Evolutionary conservation across 2,888 invertebrate species (phyloP), one percentile per base, ranked within the genome.

Genomic region (Ormyrus pomaceus): DNA sequence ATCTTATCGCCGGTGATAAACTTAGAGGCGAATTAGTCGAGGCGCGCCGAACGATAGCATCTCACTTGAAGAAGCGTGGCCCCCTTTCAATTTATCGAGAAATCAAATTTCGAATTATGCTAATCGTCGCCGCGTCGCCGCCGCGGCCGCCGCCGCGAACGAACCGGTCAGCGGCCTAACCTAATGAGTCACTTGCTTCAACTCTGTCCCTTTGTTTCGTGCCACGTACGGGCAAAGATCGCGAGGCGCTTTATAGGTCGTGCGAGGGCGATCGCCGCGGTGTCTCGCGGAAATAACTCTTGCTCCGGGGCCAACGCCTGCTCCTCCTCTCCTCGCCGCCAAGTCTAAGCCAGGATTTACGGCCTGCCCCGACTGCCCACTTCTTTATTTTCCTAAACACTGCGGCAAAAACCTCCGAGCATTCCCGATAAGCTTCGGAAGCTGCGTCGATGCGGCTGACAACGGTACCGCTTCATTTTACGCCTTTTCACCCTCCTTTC

Each of bases 91-190:
- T 89, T 89, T 88, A 89, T 89, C 87, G 88, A 84, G 86, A 87
- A 89, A 89, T 89, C 87, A 88, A 89, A 89, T 88, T 87, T 86
- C 86, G 86, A 89, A 88, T 89, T 89, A 89, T 88, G 89, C 85
- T 84, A 86, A 87, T 84, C 81, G 64, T 19, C 19, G 19, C 19
- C 19, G 19, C 19, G 19, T 19, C 19, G 19, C 19, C 19, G 19
- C 19, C 19, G 34, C 34, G 3, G 34, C 34, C 34, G 34, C 34
- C 34, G 34, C 34, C 34, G 34, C 34, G 34, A n/a, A n/a, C 34
- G 34, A 34, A 34, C 34, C 34, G 34, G 34, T 34, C 34, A 34
- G 34, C 34, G 34, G 34, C 34, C 34, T 34, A 34, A 34, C 34
- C 34, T 34, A 34, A 34, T 34, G 34, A 34, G 34, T 34, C 34